Evolutionary conservation across 2,888 invertebrate genomes (phyloP).

Genomic region (Polietes domitor): DNA sequence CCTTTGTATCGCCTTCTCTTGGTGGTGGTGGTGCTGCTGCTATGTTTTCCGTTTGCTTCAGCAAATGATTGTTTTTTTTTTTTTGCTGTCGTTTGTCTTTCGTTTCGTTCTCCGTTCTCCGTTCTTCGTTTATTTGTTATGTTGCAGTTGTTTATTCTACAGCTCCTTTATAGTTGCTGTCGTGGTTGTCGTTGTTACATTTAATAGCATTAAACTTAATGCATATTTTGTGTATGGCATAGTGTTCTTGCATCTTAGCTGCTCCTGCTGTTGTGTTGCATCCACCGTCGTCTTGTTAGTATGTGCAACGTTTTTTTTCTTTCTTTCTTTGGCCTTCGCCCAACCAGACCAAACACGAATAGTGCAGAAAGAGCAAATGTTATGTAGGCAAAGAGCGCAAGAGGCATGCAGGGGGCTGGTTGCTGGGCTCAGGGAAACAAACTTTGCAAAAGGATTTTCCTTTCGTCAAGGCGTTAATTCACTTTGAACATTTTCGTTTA

Average conservation of each 20-base stretch:
- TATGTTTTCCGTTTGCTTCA: background rate
- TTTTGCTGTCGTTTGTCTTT: constrained; percentile 23
- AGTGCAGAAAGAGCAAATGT: constrained; percentile 31
- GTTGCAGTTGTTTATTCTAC: background rate
- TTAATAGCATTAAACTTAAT: constrained; percentile 66
- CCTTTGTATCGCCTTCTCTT: no score
- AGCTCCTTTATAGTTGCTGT: constrained; percentile 26
- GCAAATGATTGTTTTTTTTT: constrained; percentile 6
- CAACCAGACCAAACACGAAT: constrained; percentile 37
- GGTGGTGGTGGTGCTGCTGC: background rate
- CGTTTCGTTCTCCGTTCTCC: background rate
- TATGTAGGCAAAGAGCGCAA: constrained; percentile 11
- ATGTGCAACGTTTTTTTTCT: background rate
- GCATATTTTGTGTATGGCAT: constrained; percentile 60
- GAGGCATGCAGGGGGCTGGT: background rate
- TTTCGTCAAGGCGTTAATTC: constrained; percentile 67
- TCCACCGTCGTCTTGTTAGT: constrained; percentile 25
- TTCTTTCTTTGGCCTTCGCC: constrained; percentile 62
- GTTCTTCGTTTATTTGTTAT: background rate
- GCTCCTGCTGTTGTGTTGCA: background rate
- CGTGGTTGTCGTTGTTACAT: constrained; percentile 33
- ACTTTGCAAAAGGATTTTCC: constrained; percentile 62
- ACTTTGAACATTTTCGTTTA: constrained; percentile 62
- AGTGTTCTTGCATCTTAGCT: constrained; percentile 18
- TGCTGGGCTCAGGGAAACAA: no score